Evolutionary conservation across 2,113 vertebrate species (phyloP).

Genomic region (Gorsachius goisagi): DNA sequence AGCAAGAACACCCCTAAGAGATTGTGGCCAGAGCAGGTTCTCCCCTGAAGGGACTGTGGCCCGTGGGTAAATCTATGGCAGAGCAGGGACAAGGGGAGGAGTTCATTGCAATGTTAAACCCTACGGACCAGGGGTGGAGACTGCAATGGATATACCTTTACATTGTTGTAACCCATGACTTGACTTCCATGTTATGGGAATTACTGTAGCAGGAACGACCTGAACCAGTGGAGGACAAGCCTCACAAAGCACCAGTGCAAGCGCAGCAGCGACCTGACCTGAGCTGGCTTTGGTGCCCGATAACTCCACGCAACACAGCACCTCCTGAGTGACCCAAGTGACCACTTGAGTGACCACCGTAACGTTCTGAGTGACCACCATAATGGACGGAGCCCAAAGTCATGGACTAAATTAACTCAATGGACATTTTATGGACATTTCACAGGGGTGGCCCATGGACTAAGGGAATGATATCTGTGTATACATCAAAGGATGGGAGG

Average conservation of each 20-base stretch:
- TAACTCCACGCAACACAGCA: neutral
- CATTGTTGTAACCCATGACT: neutral
- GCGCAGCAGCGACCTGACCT: neutral
- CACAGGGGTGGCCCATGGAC: neutral
- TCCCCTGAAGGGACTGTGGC: neutral
- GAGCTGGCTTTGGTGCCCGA: neutral
- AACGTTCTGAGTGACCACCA: neutral
- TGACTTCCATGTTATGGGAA: neutral
- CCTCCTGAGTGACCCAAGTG: no score
- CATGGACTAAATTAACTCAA: neutral
- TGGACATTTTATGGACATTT: neutral
- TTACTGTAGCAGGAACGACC: neutral
- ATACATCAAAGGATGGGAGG: neutral
- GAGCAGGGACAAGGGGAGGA: neutral
- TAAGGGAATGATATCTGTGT: neutral
- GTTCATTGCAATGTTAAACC: neutral
- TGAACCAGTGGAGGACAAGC: rapidly evolving
- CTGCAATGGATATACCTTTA: neutral
- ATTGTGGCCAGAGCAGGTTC: neutral
- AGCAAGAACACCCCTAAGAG: neutral
- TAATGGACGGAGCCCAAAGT: neutral
- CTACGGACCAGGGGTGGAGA: neutral
- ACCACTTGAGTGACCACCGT: neutral
- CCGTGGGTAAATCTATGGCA: neutral
- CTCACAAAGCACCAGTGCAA: neutral